Base-by-base conservation (phyloP, 2,888 invertebrate species). In the Agrochola litura region DNA sequence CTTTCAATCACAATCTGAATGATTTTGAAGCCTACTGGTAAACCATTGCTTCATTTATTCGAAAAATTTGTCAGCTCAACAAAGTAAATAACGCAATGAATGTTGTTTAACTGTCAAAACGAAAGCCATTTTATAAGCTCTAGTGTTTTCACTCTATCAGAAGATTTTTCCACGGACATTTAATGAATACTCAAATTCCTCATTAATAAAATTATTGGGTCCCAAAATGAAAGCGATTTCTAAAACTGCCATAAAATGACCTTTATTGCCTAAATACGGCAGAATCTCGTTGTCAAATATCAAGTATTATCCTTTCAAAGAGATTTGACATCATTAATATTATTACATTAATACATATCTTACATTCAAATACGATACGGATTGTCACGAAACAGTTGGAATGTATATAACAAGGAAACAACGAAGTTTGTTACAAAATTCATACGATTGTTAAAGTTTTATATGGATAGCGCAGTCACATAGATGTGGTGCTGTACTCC, bases 381-480 rank as follows among this genome's bases (percentile, higher is more conserved):
- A 79, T 82, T 63, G 30, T 61, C 54, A 76, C 49, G 41, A 54
- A 73, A 64, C 43, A 56, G 49, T 60, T 56, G 37, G 49, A 76
- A 65, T 76, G 58, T 25, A 66, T 69, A 30, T 46, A 82, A 65
- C 41, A 73, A 14, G 41, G 58, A 61, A 70, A 54, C 37, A 71
- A 56, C 22, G 41, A 77, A 82, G 61, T 76, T 82, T 67, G 78
- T 77, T 81, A 72, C 69, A 64, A 85, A 81, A 68, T 82, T 67
- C 54, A 75, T 73, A 60, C 60, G 84, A 87, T 87, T 81, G 83
- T 79, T 58, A 82, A 87, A 89, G 86, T 90, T 91, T 88, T 84
- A 79, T 81, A 69, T 56, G 83, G 66, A 80, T 82, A 85, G 76
- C 73, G 67, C 72, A 79, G 73, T 61, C 41, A 70, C 30, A 71